A percentile compares a stretch with the other conserved stretches of the same genome.
Evolutionary conservation across 2,797 vertebrate genomes (phyloP).

Genomic region (Telmatherina bonti): DNA sequence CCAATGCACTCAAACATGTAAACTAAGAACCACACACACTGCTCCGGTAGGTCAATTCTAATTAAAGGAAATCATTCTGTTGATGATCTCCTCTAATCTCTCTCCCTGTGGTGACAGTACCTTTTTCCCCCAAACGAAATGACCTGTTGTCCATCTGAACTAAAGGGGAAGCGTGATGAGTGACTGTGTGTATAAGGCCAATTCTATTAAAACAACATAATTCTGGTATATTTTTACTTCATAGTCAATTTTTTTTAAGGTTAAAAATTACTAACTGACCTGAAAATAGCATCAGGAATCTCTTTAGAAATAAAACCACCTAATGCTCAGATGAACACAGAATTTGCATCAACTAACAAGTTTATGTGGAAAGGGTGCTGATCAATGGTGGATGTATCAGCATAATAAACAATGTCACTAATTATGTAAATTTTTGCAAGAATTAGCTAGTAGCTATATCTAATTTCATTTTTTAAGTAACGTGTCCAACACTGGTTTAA

Average conservation of each 20-base stretch:
- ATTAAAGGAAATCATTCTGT: constrained; percentile 67
- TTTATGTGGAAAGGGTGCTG: neutral
- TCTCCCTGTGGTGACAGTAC: constrained; percentile 47
- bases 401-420: too few species aligned
- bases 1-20: constrained; percentile 29
- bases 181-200: constrained; percentile 14
- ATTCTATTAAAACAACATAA: constrained; percentile 17
- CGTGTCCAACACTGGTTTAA: too few species aligned
- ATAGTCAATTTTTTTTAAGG: too few species aligned
- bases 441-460: too few species aligned
- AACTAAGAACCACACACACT: constrained; percentile 26
- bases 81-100: constrained; percentile 49
- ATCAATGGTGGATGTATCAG: too few species aligned
- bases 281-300: constrained; percentile 7
- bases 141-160: constrained; percentile 40
- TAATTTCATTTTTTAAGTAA: too few species aligned
- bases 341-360: neutral
- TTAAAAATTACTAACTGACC: too few species aligned
- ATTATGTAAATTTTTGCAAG: too few species aligned
- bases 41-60: constrained; percentile 49
- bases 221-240: neutral
- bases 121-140: constrained; percentile 50
- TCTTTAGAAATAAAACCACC: neutral
- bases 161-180: constrained; percentile 24
- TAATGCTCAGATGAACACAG: constrained; percentile 14